Base-by-base conservation (phyloP, 2,113 vertebrate species). In the Ammospiza caudacuta region DNA sequence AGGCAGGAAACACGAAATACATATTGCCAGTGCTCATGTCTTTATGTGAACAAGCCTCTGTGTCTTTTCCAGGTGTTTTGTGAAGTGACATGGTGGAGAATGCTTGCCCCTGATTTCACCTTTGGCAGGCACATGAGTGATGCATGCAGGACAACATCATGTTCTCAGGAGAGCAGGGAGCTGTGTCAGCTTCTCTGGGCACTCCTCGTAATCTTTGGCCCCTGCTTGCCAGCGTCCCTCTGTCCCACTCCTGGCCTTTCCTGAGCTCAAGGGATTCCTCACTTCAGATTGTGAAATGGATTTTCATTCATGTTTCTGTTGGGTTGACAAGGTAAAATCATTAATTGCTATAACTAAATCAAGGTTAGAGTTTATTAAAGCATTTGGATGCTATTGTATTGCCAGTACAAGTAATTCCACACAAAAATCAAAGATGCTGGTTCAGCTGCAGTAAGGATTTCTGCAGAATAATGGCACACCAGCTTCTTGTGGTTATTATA, bases 261-360 rank as follows among this genome's bases (percentile, higher is more conserved):
- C 55, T 8, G 19, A 90, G 52, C 72, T 77, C 31, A 86, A 51
- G 35, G 46, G 49, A 44, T 76, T 72, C 24, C 15, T 43, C 1
- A 1, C 31, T 82, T 83, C 39, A 44, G 76, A 72, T 82, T 8
- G 61, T 47, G 43, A 83, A 83, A 88, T n/a, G 22, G 17, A 57
- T 81, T 92, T 88, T 59, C 72, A 81, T 89, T 78, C 52, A 57
- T 33, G 39, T 70, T 86, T 80, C 55, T 90, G 29, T 58, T 19
- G 19, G 43, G 44, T 44, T 44, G 44, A 44, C 54, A 84, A 82
- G 64, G 70, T 70, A 61, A 87, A 94, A 87, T 57, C 83, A 46
- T 27, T 6, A 58, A 86, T 63, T 81, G 37, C 49, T 87, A 37
- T 29, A 70, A 58, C 41, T 64, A 63, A 81, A 72, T 55, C 83